These are phyloP conservation scores for Dioctria rufipes DNA, from an alignment of 2,888 invertebrate species.

Conservation along the genomic window DNA sequence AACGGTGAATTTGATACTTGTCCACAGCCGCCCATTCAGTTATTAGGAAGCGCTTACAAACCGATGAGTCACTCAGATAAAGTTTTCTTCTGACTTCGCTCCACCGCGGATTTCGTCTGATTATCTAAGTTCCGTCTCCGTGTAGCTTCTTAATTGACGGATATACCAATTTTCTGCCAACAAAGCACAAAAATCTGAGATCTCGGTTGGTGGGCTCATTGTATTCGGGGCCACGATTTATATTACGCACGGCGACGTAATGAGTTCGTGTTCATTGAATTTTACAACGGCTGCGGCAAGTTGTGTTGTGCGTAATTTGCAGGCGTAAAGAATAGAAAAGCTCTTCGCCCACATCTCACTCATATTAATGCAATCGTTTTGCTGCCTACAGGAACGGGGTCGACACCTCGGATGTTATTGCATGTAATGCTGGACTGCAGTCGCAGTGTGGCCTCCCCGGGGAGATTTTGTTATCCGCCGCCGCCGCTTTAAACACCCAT, in stretches of 20 bases:
- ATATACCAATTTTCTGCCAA: constrained; percentile 13
- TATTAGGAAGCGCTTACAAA: not conserved
- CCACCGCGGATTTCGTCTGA: not conserved
- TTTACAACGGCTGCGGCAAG: not conserved
- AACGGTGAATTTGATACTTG: constrained; percentile 9
- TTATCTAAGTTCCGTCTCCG: not conserved
- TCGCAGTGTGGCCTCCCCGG: no score
- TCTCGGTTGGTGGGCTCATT: constrained; percentile 2
- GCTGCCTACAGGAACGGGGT: not conserved
- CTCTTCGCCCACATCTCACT: not conserved
- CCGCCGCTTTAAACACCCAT: no score
- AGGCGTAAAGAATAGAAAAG: not conserved
- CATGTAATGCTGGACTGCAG: no score
- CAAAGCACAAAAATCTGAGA: constrained; percentile 20
- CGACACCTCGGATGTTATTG: not conserved
- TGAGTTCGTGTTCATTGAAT: constrained; percentile 21
- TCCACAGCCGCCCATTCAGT: not conserved
- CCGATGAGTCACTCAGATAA: not conserved
- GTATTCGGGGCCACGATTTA: not conserved
- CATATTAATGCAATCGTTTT: not conserved
- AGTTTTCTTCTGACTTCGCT: not conserved
- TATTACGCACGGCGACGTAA: not conserved
- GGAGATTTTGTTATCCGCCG: no score
- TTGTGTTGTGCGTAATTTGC: not conserved
- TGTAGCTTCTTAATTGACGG: constrained; percentile 11